Percentiles rank a stretch among this genome's conserved stretches.
phyloP scores from a whole-genome alignment of 1,140 invertebrate species.

The Maniola jurtina region DNA sequence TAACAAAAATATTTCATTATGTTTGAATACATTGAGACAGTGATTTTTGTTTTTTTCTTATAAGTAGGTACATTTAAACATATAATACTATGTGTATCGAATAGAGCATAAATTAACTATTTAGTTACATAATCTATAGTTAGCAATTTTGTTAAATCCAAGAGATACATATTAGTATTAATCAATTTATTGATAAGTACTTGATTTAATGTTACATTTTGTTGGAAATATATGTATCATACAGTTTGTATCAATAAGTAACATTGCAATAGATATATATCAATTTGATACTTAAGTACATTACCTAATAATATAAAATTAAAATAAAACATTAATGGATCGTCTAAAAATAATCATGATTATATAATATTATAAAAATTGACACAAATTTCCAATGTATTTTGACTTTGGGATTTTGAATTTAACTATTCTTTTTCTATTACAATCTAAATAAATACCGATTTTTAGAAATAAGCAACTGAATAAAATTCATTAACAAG shows the following conservation, averaged over 20 bases:
- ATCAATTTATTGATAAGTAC: too few relatives aligned
- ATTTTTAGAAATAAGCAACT: constrained; percentile 14
- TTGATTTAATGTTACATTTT: too few relatives aligned
- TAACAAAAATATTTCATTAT: constrained; percentile 41
- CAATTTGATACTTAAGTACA: not conserved
- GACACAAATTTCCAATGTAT: not conserved
- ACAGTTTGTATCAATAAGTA: too few relatives aligned
- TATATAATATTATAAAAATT: not conserved
- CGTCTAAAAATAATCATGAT: not conserved
- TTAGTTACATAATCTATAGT: too few relatives aligned
- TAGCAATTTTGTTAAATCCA: too few relatives aligned
- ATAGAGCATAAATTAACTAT: not conserved
- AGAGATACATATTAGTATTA: too few relatives aligned
- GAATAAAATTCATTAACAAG: constrained; percentile 21
- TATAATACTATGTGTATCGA: not conserved
- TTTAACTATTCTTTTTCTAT: too few relatives aligned
- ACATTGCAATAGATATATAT: too few relatives aligned
- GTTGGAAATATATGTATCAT: too few relatives aligned
- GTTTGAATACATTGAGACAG: constrained; percentile 2
- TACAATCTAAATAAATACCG: not conserved
- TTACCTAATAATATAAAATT: not conserved
- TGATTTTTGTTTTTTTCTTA: constrained; percentile 2
- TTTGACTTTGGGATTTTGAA: too few relatives aligned
- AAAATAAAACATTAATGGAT: not conserved
- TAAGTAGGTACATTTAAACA: not conserved